Percentiles rank a stretch among this genome's conserved stretches.
These are phyloP conservation scores for Sphinx pinastri DNA, from an alignment of 2,888 invertebrate species.

Conservation along the genomic window DNA sequence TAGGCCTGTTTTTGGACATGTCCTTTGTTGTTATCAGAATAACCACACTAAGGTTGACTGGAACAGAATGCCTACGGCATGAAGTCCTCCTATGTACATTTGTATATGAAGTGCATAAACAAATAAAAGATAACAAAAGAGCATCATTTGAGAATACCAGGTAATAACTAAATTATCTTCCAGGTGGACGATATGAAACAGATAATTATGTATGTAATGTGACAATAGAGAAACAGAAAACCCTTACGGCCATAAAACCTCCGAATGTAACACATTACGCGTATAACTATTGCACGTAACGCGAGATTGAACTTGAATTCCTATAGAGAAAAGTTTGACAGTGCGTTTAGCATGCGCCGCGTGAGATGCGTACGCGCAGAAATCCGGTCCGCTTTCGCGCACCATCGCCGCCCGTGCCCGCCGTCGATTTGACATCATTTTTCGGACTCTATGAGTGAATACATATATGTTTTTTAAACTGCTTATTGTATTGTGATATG, in stretches of 20 bases:
- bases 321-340: slow-evolving; percentile 75
- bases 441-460: slow-evolving; percentile 29
- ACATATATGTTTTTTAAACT: slow-evolving; percentile 29
- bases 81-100: too few relatives aligned
- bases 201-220: too few relatives aligned
- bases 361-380: slow-evolving; percentile 69
- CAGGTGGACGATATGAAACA: background rate
- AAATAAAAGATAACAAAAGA: too few relatives aligned
- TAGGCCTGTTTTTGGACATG: too few relatives aligned
- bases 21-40: too few relatives aligned
- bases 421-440: slow-evolving; percentile 43
- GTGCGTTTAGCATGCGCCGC: slow-evolving; percentile 69
- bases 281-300: slow-evolving; percentile 20
- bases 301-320: slow-evolving; percentile 47
- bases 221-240: background rate
- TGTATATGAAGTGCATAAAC: too few relatives aligned
- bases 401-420: slow-evolving; percentile 29
- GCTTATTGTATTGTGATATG: background rate
- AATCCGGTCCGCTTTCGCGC: slow-evolving; percentile 72
- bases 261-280: slow-evolving; percentile 24
- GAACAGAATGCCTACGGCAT: too few relatives aligned
- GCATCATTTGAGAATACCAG: too few relatives aligned
- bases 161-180: background rate
- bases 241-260: background rate
- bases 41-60: too few relatives aligned